Conservation (phyloP, 2,797 vertebrate species). For the Notamacropus eugenii region DNA sequence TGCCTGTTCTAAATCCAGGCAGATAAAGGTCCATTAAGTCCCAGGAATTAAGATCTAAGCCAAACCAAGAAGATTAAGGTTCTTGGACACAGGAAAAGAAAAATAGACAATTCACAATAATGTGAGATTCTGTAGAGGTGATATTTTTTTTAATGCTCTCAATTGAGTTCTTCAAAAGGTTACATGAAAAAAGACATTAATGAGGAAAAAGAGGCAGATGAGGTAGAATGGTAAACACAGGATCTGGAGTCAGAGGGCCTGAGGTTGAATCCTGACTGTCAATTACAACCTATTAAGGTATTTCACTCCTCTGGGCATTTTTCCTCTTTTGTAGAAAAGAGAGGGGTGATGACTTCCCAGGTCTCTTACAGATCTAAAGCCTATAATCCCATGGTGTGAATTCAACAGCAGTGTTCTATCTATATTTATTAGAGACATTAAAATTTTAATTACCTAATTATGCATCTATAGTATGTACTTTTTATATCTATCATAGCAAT, state of each 20-base stretch:
- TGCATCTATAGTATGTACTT: background rate
- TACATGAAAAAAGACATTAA: background rate
- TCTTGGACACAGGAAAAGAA: background rate
- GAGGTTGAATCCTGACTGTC: background rate
- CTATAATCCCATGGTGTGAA: background rate
- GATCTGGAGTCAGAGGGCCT: background rate
- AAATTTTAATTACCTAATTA: background rate
- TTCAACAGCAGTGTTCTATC: background rate
- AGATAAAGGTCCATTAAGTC: constrained; percentile 44
- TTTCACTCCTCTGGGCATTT: background rate
- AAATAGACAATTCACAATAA: background rate
- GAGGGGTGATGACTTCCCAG: background rate
- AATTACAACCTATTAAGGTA: background rate
- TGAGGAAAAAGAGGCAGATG: background rate
- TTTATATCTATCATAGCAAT: background rate
- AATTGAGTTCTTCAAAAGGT: background rate
- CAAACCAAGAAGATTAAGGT: background rate
- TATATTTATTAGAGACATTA: background rate
- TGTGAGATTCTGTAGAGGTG: background rate
- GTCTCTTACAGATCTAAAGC: background rate
- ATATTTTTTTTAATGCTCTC: background rate
- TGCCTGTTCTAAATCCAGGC: constrained; percentile 52
- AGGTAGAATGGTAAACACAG: background rate
- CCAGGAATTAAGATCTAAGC: constrained; percentile 12
- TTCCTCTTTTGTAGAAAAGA: background rate